phyloP scores from a whole-genome alignment of 2,113 vertebrate species.

The Lycaon pictus region DNA sequence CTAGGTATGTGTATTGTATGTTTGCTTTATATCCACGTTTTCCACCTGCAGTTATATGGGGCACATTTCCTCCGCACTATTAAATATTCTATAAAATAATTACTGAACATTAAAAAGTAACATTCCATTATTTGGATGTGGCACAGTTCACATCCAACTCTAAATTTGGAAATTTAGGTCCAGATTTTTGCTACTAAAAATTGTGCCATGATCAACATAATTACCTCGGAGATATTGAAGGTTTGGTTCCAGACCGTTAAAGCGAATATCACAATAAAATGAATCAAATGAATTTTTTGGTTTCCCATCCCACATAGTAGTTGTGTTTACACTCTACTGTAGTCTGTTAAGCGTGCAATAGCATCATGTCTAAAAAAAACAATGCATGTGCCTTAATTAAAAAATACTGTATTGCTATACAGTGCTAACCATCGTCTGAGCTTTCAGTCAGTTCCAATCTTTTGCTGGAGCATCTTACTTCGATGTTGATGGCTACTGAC shows the following conservation, averaged over 20 bases:
- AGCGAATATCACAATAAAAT: background rate
- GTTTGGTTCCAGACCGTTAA: background rate
- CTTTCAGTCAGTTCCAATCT: background rate
- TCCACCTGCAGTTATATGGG: background rate
- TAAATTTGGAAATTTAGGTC: constrained; percentile 22
- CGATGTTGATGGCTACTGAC: background rate
- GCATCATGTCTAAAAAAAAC: background rate
- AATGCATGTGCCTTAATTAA: background rate
- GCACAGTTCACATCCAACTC: background rate
- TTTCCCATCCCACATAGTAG: background rate
- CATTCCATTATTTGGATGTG: constrained; percentile 37
- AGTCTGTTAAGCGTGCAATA: background rate
- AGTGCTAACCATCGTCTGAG: background rate
- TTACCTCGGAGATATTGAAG: background rate
- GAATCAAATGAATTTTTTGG: background rate
- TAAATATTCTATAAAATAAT: background rate
- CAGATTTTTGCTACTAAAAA: constrained; percentile 31
- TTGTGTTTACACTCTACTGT: background rate
- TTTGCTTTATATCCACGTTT: constrained; percentile 35
- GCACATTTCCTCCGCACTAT: background rate
- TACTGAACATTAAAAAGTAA: constrained; percentile 45
- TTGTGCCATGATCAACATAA: background rate
- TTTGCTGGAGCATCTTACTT: background rate
- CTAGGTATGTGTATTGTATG: background rate
- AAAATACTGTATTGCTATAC: background rate